A percentile compares a stretch with the other conserved stretches of the same genome.
These are phyloP conservation scores for Urophycis tenuis DNA, from an alignment of 2,797 vertebrate genomes.

Conservation along the genomic window DNA sequence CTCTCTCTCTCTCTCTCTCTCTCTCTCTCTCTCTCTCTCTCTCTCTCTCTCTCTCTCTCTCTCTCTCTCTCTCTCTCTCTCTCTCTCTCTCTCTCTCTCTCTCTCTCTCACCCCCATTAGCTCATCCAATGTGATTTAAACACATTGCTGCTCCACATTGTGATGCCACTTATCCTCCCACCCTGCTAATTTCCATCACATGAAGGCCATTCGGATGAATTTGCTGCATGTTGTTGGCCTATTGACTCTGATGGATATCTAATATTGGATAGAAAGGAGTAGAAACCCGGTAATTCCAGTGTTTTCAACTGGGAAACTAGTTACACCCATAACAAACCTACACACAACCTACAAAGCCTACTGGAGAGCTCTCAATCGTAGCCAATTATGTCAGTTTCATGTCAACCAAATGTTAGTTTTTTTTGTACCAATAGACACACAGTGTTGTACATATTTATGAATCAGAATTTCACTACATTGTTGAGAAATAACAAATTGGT, in stretches of 20 bases:
- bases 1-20: neutral
- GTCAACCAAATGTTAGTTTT: too few relatives aligned
- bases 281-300: neutral
- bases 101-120: neutral
- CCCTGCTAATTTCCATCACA: neutral
- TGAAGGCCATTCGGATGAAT: neutral
- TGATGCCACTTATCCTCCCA: neutral
- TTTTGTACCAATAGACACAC: too few relatives aligned
- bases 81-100: constrained; percentile 1
- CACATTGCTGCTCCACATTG: neutral
- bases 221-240: neutral
- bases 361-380: neutral
- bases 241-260: neutral
- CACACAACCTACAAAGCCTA: too few relatives aligned
- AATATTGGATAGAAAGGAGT: neutral
- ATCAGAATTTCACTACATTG: too few relatives aligned
- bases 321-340: too few relatives aligned
- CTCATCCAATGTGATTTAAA: neutral
- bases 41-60: constrained; percentile 5
- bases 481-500: too few relatives aligned
- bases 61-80: constrained; percentile 6
- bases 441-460: too few relatives aligned
- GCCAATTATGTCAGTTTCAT: neutral
- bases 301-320: neutral
- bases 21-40: constrained; percentile 10